Evolutionary conservation across 2,113 vertebrate species (phyloP), one percentile per base, ranked within the genome.

Genomic region (Mustela nigripes): DNA sequence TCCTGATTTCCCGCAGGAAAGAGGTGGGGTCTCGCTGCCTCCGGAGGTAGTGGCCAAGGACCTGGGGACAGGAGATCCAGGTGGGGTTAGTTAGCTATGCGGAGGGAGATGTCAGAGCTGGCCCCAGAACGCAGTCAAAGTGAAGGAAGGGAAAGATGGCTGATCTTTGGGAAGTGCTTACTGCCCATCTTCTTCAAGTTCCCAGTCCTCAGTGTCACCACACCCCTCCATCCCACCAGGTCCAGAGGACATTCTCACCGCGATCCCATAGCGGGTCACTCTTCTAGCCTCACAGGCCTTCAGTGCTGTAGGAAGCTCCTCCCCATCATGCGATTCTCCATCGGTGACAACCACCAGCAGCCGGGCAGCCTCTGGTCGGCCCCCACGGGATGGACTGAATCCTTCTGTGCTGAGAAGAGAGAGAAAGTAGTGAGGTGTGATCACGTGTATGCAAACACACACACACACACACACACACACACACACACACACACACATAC

Each of bases 331-430:
- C 2, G 99, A 99, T 95, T 99, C 99, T 4, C 99, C 99, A 0
- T 99, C 99, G 0, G 99, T 99, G 97, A 99, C 99, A 33, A 99
- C 99, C 4, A 99, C 99, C 99, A 99, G 99, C 87, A 99, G 99
- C 69, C 99, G 99, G 14, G 98, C 98, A 94, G 99, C 99, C 0
- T 99, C 99, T 0, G 99, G 99, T 45, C 99, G 99, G 0, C 99
- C 99, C 1, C 98, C 80, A 98, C 98, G 0, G 98, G 97, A 65
- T 99, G 98, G 96, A 60, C 99, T 99, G 98, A 99, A 99, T 0
- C 99, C 99, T 95, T 99, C 99, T 0, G 99, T 99, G 99, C 99
- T 99, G 97, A 24, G 69, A 58, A 36, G 22, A n/a, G 9, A 87
- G 2, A 15, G 48, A 33, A 58, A 62, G 22, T 53, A 83, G 76